phyloP scores from a whole-genome alignment of 2,797 vertebrate genomes.

The Sparus aurata region DNA sequence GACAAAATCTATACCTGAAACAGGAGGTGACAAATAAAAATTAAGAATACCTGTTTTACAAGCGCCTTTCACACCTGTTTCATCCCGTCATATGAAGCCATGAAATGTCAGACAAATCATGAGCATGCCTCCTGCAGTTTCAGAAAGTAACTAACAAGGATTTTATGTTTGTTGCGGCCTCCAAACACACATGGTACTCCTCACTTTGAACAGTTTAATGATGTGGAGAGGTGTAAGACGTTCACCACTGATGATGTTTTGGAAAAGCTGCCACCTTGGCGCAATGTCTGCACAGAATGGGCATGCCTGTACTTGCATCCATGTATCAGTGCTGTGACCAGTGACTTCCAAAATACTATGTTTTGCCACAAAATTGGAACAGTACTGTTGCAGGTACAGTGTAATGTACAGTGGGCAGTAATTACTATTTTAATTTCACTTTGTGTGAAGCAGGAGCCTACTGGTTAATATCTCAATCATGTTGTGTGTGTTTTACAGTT shows the following conservation, averaged over 20 bases:
- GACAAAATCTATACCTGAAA: constrained; percentile 20
- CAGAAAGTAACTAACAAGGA: background rate
- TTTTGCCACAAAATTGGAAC: background rate
- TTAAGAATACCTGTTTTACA: background rate
- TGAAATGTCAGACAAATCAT: background rate
- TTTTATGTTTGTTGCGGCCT: background rate
- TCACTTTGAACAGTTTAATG: background rate
- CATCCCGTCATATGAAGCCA: background rate
- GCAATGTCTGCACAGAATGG: background rate
- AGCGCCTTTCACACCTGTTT: background rate
- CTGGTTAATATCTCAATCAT: too few species aligned
- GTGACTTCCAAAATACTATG: too few species aligned
- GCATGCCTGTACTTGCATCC: background rate
- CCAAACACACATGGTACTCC: background rate
- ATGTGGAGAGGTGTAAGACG: background rate
- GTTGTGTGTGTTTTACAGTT: too few species aligned
- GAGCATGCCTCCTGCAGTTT: background rate
- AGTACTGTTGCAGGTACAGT: background rate
- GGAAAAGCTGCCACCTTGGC: background rate
- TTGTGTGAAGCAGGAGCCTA: too few species aligned
- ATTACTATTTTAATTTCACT: background rate
- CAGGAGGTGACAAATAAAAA: constrained; percentile 9
- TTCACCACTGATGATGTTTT: background rate
- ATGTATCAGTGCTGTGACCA: background rate
- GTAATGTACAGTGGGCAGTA: background rate